Evolutionary conservation across 2,113 vertebrate species (phyloP), one percentile per base, ranked within the genome.

Genomic region (Tricholaema leucomelas): DNA sequence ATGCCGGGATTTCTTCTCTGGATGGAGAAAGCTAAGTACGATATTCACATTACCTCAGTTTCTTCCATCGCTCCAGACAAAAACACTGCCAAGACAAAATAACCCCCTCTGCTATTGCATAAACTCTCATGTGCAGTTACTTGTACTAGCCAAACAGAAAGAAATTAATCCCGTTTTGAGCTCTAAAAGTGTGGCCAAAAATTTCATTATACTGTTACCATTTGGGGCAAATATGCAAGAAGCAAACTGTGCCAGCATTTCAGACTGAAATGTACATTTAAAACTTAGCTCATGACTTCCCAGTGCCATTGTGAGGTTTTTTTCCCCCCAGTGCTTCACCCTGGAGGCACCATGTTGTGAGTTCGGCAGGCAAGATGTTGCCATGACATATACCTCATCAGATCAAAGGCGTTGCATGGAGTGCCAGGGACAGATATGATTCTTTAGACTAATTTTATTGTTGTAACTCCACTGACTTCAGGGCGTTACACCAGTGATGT

Each of bases 61-160:
- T 91, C 87, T 92, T 95, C 85, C 58, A 87, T 38, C 0, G 1
- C 66, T 87, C 30, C 63, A 87, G 86, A 95, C 70, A 92, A 90
- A 88, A 79, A 23, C 74, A 72, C 56, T 94, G 85, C 89, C 90
- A 95, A 96, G 82, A 87, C 79, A 94, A 95, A 95, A 96, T 86
- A 89, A 80, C 73, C 82, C 67, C 60, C 71, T 90, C 91, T 93
- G 80, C 85, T 95, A 72, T 84, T 93, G 89, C 91, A 80, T 56
- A 81, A 95, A 85, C 54, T 80, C 78, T 92, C 60, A 71, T 87
- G 85, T 87, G 79, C 91, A 91, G 58, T 74, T 95, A 89, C 77
- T 95, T 87, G 75, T 72, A 80, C 72, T 67, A 94, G 72, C 89
- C 89, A 92, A 96, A 95, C 12, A 92, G 75, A 96, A 93, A 91